These are phyloP conservation scores for Palaemon carinicauda DNA, from an alignment of 1,140 invertebrate species.

Conservation along the genomic window DNA sequence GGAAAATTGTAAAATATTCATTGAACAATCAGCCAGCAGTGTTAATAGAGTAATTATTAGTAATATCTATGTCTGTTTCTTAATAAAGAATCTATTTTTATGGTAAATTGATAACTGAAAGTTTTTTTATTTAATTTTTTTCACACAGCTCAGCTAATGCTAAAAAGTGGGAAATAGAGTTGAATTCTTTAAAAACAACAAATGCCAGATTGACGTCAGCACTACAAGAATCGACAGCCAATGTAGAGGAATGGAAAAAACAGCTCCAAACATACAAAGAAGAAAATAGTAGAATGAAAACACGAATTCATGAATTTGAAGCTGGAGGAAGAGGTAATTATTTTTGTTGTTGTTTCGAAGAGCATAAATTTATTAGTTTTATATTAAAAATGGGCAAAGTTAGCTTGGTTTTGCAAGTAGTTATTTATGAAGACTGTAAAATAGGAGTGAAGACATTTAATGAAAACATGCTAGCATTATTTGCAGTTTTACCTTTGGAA, in stretches of 20 bases:
- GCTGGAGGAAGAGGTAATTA: slow-evolving; percentile 70
- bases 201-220: slow-evolving; percentile 93
- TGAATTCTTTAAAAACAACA: slow-evolving; percentile 95
- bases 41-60: too few relatives aligned
- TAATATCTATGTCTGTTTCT: too few relatives aligned
- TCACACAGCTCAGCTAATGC: slow-evolving; percentile 59
- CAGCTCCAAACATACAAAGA: slow-evolving; percentile 96
- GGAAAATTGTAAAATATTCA: too few relatives aligned
- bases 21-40: too few relatives aligned
- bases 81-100: too few relatives aligned
- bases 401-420: too few relatives aligned
- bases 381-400: too few relatives aligned
- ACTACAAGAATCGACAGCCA: slow-evolving; percentile 95
- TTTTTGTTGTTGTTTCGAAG: slow-evolving; percentile 60
- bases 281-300: slow-evolving; percentile 89
- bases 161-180: slow-evolving; percentile 98
- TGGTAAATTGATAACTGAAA: background rate
- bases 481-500: too few relatives aligned
- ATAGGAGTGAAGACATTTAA: too few relatives aligned
- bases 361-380: background rate
- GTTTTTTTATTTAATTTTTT: slow-evolving; percentile 42
- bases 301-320: slow-evolving; percentile 77
- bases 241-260: slow-evolving; percentile 98
- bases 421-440: too few relatives aligned
- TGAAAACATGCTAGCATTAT: too few relatives aligned